Base-by-base conservation (phyloP, 2,797 vertebrate genomes). In the Carapus acus region DNA sequence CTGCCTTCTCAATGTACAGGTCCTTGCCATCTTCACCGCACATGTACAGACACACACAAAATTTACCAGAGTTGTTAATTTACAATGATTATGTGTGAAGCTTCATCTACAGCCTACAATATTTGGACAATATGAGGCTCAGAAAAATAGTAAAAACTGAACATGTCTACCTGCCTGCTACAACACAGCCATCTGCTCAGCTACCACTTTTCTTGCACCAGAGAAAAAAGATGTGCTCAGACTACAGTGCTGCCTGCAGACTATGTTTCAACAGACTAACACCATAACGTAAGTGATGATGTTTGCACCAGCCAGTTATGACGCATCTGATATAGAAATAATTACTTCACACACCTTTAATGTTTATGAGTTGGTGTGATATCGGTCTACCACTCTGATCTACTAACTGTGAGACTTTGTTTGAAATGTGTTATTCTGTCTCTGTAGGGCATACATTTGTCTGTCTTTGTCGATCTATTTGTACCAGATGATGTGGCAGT, bases 1-100 rank as follows among this genome's bases (percentile, higher is more conserved):
- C 88, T 0, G 91, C 95, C 79, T 92, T 94, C 45, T 90, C 91
- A 39, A 99, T 88, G 71, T 89, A 92, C 71, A 99, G 77, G 39
- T 93, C 91, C 75, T 91, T 91, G 53, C 88, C 89, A 18, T 86
- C 90, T 91, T 68, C 17, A 21, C 17, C 27, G 34, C 24, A 59
- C 18, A 43, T 17, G 64, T 43, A 22, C 41, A 58, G 16, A 38
- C 38, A 52, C n/a, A 29, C 47, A 47, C 29, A 46, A 27, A 40
- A 54, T 27, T 27, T 27, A 27, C 8, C 24, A 5, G 24, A 27
- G 9, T 27, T 9, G 24, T 27, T 5, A 27, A 9, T 27, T 9
- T 27, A 27, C 24, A 27, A 4, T 27, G 24, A 27, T 5, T 5
- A 27, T 27, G 9, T 5, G 24, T 27, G 9, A 27, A 27, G 9